Percentiles rank a stretch among this genome's conserved stretches.
Conservation (phyloP, 2,113 vertebrate species). For the Campylomormyrus tamandua region DNA sequence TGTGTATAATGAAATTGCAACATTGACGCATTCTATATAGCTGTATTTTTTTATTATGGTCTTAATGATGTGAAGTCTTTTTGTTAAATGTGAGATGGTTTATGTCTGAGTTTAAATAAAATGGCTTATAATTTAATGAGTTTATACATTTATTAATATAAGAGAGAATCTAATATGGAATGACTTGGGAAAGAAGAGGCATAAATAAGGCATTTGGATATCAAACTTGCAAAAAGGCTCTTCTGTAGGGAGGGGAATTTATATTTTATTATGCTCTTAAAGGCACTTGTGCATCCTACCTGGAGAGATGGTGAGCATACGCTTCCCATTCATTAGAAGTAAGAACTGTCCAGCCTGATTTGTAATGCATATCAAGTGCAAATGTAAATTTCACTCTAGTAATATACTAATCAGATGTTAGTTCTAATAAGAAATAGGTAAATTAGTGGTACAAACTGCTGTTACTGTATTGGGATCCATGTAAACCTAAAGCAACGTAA, state of each 20-base stretch:
- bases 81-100: not conserved
- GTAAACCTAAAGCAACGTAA: not conserved
- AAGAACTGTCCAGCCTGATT: not conserved
- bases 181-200: not conserved
- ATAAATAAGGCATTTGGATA: not conserved
- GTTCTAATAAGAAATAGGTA: not conserved
- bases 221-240: not conserved
- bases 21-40: not conserved
- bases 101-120: not conserved
- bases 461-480: not conserved
- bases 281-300: not conserved
- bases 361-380: not conserved
- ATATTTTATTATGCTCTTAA: constrained; percentile 4
- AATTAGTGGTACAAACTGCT: not conserved
- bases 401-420: not conserved
- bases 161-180: not conserved
- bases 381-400: not conserved
- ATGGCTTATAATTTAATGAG: not conserved
- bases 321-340: not conserved
- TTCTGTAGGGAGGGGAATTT: not conserved
- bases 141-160: not conserved
- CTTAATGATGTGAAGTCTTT: not conserved
- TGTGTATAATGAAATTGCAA: not conserved
- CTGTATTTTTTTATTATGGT: not conserved
- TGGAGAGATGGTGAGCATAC: not conserved